Percentiles rank a stretch among this genome's conserved stretches.
These are phyloP conservation scores for Berghia stephanieae DNA, from an alignment of 1,140 invertebrate genomes.

Conservation along the genomic window DNA sequence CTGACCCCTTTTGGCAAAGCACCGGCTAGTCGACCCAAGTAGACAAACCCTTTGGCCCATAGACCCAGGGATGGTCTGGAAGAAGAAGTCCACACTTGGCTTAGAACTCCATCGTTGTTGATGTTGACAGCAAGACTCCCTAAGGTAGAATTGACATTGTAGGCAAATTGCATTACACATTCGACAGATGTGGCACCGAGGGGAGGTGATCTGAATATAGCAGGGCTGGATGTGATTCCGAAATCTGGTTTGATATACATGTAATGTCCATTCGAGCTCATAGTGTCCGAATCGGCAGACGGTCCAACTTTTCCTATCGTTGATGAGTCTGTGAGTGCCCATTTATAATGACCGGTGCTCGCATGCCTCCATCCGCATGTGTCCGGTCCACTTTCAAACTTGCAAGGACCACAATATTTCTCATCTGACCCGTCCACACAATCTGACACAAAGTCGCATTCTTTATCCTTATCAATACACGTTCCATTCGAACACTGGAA, in stretches of 20 bases:
- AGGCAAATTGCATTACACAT: constrained; percentile 22
- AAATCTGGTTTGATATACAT: constrained; percentile 54
- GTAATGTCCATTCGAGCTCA: constrained; percentile 54
- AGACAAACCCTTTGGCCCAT: constrained; percentile 11
- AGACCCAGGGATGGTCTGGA: background rate
- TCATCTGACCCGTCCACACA: constrained; percentile 61
- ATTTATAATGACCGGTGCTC: constrained; percentile 49
- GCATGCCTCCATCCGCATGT: constrained; percentile 55
- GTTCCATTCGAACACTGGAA: constrained; percentile 49
- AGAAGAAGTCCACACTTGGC: constrained; percentile 8
- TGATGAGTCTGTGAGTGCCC: constrained; percentile 46
- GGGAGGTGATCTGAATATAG: constrained; percentile 7
- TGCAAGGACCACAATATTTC: constrained; percentile 59
- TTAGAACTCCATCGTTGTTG: background rate
- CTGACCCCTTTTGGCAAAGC: constrained; percentile 8
- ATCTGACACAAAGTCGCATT: constrained; percentile 60
- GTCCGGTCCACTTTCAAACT: constrained; percentile 49
- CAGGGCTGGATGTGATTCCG: constrained; percentile 1
- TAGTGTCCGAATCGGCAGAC: constrained; percentile 77
- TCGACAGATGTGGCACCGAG: constrained; percentile 26
- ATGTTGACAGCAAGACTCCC: constrained; percentile 5
- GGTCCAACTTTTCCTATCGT: constrained; percentile 77
- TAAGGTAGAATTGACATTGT: constrained; percentile 1
- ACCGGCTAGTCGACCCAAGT: constrained; percentile 3
- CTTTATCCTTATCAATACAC: constrained; percentile 41